Conservation (phyloP, 1,140 invertebrate genomes). For the Ooceraea biroi region DNA sequence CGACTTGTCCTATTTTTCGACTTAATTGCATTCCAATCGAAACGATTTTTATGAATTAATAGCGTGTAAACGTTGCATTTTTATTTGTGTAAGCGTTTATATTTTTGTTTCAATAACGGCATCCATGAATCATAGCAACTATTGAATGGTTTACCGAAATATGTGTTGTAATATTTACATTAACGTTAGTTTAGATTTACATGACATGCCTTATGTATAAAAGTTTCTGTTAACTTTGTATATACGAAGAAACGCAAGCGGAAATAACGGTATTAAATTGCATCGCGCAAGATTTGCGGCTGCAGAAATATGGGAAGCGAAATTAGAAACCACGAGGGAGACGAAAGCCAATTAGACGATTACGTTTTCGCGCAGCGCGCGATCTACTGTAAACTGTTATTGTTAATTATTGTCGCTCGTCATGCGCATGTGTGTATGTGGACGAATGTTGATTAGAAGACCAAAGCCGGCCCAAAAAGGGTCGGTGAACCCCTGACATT, state of each 20-base stretch:
- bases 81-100: neutral
- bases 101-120: neutral
- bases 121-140: neutral
- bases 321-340: constrained; percentile 27
- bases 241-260: neutral
- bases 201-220: neutral
- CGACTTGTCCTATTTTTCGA: neutral
- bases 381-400: constrained; percentile 49
- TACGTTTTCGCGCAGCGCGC: constrained; percentile 39
- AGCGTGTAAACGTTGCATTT: neutral
- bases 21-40: constrained; percentile 4
- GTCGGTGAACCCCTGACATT: constrained; percentile 3
- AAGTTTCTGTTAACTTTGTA: neutral
- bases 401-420: constrained; percentile 47
- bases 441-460: constrained; percentile 5
- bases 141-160: neutral
- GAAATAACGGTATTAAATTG: neutral
- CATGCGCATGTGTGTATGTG: constrained; percentile 12
- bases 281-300: neutral
- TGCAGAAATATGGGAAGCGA: neutral
- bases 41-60: neutral
- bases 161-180: neutral
- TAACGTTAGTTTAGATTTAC: constrained; percentile 7
- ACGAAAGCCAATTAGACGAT: constrained; percentile 14
- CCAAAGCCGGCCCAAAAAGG: neutral